Percentiles rank a stretch among this genome's conserved stretches.
These are phyloP conservation scores for Pangasius djambal DNA, from an alignment of 2,797 vertebrate genomes.

Conservation along the genomic window DNA sequence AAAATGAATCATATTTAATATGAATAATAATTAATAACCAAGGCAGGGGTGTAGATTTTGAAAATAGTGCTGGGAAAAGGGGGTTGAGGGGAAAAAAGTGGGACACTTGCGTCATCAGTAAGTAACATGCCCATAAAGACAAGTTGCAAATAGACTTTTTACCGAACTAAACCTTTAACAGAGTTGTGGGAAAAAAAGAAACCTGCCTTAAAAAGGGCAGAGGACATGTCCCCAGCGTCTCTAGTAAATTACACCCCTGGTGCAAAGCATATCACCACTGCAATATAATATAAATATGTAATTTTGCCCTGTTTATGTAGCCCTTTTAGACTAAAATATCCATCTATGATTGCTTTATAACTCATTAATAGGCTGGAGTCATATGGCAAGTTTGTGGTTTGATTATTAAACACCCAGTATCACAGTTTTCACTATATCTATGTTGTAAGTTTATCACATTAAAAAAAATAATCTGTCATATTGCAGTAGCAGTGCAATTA, in stretches of 20 bases:
- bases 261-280: not conserved
- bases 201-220: not conserved
- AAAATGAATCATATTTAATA: not conserved
- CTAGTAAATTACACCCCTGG: not conserved
- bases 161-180: not conserved
- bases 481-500: not conserved
- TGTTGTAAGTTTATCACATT: not conserved
- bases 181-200: not conserved
- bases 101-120: not conserved
- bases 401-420: not conserved
- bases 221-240: not conserved
- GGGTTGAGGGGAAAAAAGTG: not conserved
- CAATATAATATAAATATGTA: not conserved
- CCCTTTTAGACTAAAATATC: not conserved
- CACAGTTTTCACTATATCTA: not conserved
- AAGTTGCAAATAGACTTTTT: not conserved
- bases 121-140: not conserved
- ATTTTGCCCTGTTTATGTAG: not conserved
- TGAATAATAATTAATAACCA: not conserved
- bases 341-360: not conserved
- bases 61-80: not conserved
- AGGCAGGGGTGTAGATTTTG: not conserved
- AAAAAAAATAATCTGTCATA: not conserved
- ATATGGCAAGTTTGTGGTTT: not conserved
- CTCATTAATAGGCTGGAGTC: not conserved